Conservation (phyloP, 2,888 invertebrate genomes). For the Gastracanthus pulcherrimus region DNA sequence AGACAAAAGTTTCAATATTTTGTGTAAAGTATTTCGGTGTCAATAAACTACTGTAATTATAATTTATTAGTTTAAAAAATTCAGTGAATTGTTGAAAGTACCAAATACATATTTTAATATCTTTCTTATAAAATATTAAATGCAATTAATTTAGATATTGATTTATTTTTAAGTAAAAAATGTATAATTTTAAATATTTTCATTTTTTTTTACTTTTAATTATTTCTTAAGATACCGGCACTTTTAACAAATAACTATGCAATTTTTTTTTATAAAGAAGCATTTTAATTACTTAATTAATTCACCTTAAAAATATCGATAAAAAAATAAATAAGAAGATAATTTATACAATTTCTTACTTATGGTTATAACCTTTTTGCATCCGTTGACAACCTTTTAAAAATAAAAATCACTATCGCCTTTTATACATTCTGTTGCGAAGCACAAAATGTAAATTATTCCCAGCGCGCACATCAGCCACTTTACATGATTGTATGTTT, state of each 20-base stretch:
- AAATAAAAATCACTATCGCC: not conserved
- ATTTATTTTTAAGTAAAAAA: not conserved
- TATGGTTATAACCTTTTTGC: not conserved
- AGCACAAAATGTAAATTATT: not conserved
- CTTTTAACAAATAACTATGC: constrained; percentile 10
- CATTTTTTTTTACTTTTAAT: not conserved
- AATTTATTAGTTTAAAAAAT: not conserved
- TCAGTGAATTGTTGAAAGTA: not conserved
- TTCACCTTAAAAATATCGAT: not conserved
- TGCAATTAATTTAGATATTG: not conserved
- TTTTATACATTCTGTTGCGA: not conserved
- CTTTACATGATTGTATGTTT: not conserved
- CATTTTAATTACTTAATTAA: not conserved
- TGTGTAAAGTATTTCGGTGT: not conserved
- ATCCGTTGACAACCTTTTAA: not conserved
- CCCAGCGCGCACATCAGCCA: not conserved
- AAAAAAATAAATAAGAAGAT: not conserved
- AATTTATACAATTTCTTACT: not conserved
- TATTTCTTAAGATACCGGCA: not conserved
- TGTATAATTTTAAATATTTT: not conserved
- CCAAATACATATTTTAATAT: not conserved
- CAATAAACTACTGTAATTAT: not conserved
- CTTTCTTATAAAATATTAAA: not conserved
- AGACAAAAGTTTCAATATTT: not conserved
- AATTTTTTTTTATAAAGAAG: not conserved